These are phyloP conservation scores for Ornithoptera alexandrae DNA, from an alignment of 2,888 invertebrate genomes.

Conservation along the genomic window DNA sequence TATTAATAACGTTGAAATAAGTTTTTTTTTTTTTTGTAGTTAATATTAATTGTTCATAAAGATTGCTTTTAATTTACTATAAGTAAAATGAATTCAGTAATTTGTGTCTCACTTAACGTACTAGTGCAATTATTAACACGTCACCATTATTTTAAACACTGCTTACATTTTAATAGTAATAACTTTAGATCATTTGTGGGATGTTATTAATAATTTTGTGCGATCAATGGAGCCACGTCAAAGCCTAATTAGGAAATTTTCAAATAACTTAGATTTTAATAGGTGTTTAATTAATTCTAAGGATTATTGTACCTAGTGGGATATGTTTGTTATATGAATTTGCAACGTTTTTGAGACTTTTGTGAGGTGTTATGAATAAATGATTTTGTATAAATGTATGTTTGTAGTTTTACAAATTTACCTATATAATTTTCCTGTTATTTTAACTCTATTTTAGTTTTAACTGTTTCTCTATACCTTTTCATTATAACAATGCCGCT, in stretches of 20 bases:
- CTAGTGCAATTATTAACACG: not conserved
- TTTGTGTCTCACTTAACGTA: not conserved
- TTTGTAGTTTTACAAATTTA: not conserved
- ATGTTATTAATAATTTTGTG: not conserved
- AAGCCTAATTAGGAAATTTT: constrained; percentile 37
- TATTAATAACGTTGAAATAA: not conserved
- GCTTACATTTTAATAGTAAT: not conserved
- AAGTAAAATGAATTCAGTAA: not conserved
- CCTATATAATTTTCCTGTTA: not conserved
- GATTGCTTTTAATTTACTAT: not conserved
- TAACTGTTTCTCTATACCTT: not conserved
- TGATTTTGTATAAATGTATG: constrained; percentile 59
- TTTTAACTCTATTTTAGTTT: not conserved
- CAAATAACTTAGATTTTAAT: constrained; percentile 25
- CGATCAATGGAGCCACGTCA: constrained; percentile 18
- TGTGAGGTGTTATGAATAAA: constrained; percentile 70
- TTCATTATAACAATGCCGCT: too few species aligned
- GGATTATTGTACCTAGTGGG: constrained; percentile 55
- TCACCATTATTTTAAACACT: not conserved
- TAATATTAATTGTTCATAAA: too few species aligned
- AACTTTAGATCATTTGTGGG: not conserved
- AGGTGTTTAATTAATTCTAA: constrained; percentile 38
- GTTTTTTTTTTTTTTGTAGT: not conserved
- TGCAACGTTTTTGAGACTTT: constrained; percentile 65
- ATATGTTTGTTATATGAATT: constrained; percentile 59